phyloP scores from a whole-genome alignment of 2,888 invertebrate species.

The Stictocephala bisonia region DNA sequence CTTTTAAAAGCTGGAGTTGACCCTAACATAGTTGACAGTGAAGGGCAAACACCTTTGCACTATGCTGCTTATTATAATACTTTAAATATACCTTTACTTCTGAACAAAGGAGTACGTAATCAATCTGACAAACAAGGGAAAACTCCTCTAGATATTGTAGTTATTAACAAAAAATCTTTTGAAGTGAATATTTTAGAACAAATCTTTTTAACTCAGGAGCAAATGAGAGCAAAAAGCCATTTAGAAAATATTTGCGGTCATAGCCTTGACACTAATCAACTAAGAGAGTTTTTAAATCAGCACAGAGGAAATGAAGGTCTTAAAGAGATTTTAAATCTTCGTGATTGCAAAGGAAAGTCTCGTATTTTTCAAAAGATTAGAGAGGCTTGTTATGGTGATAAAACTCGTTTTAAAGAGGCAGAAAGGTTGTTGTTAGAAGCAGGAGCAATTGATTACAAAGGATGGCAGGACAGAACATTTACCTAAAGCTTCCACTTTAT shows the following conservation, averaged over 20 bases:
- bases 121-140: conserved; percentile 14
- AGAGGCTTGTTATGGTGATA: neutral
- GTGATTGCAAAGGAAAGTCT: neutral
- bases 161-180: conserved; percentile 18
- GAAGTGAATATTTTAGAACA: conserved; percentile 29
- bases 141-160: conserved; percentile 27
- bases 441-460: conserved; percentile 18
- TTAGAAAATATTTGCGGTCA: neutral
- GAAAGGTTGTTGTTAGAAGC: conserved; percentile 29
- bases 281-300: conserved; percentile 26
- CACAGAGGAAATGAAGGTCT: conserved; percentile 15
- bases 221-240: neutral
- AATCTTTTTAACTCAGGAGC: neutral
- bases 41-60: conserved; percentile 31
- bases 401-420: neutral
- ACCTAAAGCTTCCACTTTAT: neutral
- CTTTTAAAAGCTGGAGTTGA: conserved; percentile 27
- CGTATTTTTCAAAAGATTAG: neutral
- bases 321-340: conserved; percentile 23
- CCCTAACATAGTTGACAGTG: conserved; percentile 24
- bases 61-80: conserved; percentile 27
- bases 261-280: neutral
- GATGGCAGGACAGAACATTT: no score
- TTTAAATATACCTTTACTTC: conserved; percentile 23
- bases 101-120: conserved; percentile 22